A percentile compares a stretch with the other conserved stretches of the same genome.
Evolutionary conservation across 2,113 vertebrate species (phyloP).

Genomic region (Alosa alosa): DNA sequence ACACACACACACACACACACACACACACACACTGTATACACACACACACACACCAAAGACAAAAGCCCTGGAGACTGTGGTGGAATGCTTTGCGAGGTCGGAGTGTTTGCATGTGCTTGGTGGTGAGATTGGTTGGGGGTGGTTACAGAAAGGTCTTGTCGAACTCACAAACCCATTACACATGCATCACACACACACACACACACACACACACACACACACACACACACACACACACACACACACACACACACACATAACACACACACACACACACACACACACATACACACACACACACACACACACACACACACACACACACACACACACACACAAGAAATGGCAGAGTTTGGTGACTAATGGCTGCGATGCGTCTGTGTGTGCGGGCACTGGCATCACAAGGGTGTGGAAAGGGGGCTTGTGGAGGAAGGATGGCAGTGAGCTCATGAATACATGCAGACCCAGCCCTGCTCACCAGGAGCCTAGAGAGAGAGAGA

Average conservation of each 20-base stretch:
- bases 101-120: neutral
- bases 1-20: neutral
- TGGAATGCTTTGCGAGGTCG: neutral
- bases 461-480: conserved; percentile 13
- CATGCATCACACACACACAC: neutral
- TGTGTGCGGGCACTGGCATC: conserved; percentile 31
- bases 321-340: neutral
- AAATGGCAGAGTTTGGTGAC: neutral
- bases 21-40: neutral
- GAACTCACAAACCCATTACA: neutral
- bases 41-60: neutral
- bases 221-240: conserved; percentile 11
- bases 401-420: conserved; percentile 21
- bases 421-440: neutral
- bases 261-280: neutral
- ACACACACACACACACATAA: too few relatives aligned
- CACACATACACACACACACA: too few relatives aligned
- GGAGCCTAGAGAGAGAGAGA: neutral
- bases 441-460: conserved; percentile 39
- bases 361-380: conserved; percentile 1
- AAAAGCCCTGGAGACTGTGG: neutral
- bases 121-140: neutral
- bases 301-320: too few relatives aligned
- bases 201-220: neutral
- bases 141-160: neutral